Evolutionary conservation across 2,888 invertebrate species (phyloP), one percentile per base, ranked within the genome.

Genomic region (Amiota mariae): DNA sequence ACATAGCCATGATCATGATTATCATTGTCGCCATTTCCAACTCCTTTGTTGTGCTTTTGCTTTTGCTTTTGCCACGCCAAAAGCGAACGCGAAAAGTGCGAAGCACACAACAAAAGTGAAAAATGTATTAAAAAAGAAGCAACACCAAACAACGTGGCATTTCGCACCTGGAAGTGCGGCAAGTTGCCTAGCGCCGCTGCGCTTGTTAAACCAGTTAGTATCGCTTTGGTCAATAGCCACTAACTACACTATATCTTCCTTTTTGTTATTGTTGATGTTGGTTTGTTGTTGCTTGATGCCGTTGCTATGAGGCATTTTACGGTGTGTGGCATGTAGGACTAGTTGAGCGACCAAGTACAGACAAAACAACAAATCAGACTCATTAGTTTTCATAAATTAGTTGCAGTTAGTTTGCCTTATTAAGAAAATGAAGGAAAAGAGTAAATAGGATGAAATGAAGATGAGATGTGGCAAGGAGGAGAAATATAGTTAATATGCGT

Each of bases 161-260:
- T 84, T 84, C 86, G 83, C 83, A 84, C 86, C 83, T 84, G 86
- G 85, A 84, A 79, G 71, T 63, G 67, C 51, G 54, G 51, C 67
- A n/a, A 36, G 63, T 68, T 36, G 54, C 67, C 10, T 12, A 47
- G 18, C 67, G 51, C 67, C 54, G 67, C 48, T 24, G 18, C 18
- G 67, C 67, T 68, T 24, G 67, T 68, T 68, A 68, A 68, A 68
- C 67, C 67, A 68, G 67, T 68, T 68, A 54, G 24, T 51, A 47
- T 18, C 51, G 20, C 54, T 63, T 12, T 36, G 24, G 63, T 63
- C n/a, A 36, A 36, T 36, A 36, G 36, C 36, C 36, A 36, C 36
- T 36, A 36, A 36, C 36, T 36, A 36, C 24, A 36, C 24, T 3
- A 24, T 36, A 36, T 36, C 36, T 6, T 36, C 36, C 18, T 24